These are phyloP conservation scores for Myripristis murdjan DNA, from an alignment of 2,797 vertebrate genomes.

Conservation along the genomic window DNA sequence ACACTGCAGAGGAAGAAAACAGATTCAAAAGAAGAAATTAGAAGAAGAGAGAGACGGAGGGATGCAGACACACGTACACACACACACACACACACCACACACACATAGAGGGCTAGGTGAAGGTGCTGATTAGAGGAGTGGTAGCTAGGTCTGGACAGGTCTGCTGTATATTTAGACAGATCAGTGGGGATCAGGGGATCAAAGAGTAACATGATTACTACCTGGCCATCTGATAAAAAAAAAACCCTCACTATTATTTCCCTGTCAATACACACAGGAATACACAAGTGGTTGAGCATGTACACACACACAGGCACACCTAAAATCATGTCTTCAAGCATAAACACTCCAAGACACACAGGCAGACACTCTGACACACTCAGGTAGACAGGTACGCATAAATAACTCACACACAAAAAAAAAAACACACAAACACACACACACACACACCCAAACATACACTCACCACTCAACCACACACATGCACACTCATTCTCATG, in stretches of 20 bases:
- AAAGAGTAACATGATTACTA: conserved; percentile 87
- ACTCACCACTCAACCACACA: no score
- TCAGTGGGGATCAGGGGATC: conserved; percentile 82
- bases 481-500: background rate
- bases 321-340: conserved; percentile 4
- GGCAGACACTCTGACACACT: no score
- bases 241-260: conserved; percentile 84
- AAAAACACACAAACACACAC: conserved; percentile 13
- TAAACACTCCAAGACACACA: conserved; percentile 24
- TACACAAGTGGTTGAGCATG: conserved; percentile 24
- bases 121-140: conserved; percentile 75
- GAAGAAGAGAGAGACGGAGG: background rate
- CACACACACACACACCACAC: conserved; percentile 31
- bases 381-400: conserved; percentile 27
- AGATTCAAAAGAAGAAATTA: conserved; percentile 27
- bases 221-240: conserved; percentile 82
- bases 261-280: conserved; percentile 71
- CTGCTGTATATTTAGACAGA: conserved; percentile 84
- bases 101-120: conserved; percentile 49
- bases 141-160: conserved; percentile 76
- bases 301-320: conserved; percentile 22
- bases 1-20: conserved; percentile 14
- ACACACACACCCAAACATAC: background rate
- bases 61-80: conserved; percentile 24
- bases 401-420: conserved; percentile 35